Conservation (phyloP, 2,888 invertebrate species). For the Drosophila crucigera region DNA sequence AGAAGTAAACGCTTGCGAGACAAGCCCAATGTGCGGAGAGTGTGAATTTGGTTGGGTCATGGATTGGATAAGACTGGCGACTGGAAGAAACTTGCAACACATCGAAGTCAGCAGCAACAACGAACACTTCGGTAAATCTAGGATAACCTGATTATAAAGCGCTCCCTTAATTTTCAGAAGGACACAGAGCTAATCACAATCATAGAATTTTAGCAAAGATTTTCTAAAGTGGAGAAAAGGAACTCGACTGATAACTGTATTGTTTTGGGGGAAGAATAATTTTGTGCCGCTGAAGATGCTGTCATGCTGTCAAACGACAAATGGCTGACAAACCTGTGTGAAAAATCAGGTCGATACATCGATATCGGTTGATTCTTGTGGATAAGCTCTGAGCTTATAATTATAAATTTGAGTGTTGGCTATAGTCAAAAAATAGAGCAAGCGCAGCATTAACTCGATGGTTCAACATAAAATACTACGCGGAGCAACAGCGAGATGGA, state of each 20-base stretch:
- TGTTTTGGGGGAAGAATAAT: background rate
- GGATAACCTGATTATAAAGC: background rate
- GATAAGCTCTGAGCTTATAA: background rate
- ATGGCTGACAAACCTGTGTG: background rate
- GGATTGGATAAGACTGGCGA: conserved; percentile 25
- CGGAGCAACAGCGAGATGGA: background rate
- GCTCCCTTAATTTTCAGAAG: background rate
- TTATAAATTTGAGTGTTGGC: background rate
- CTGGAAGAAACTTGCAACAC: background rate
- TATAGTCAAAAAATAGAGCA: background rate
- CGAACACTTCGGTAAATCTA: background rate
- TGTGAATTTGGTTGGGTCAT: conserved; percentile 79
- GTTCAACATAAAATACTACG: background rate
- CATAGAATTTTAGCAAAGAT: background rate
- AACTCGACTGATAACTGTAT: background rate
- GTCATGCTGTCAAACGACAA: background rate
- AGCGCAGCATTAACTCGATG: background rate
- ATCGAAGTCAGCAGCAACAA: background rate
- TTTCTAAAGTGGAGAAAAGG: background rate
- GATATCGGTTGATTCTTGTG: background rate
- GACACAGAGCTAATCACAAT: no score
- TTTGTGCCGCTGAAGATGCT: background rate
- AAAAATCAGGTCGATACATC: background rate
- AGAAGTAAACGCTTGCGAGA: conserved; percentile 42
- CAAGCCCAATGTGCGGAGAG: conserved; percentile 60